Base-by-base conservation (phyloP, 2,888 invertebrate genomes). In the Alsophila aescularia region DNA sequence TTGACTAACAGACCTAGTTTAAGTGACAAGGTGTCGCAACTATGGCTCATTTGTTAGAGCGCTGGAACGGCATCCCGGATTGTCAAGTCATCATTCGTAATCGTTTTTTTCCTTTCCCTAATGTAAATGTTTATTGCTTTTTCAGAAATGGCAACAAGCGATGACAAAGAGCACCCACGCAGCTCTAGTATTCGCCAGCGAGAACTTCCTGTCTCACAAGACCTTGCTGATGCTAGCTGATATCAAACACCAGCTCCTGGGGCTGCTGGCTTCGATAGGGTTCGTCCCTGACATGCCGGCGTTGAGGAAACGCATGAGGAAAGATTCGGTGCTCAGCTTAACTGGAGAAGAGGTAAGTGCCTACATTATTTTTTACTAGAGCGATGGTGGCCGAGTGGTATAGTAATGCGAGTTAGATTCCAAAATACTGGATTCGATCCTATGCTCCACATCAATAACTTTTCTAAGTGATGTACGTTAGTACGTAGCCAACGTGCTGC, bases 161-260 rank as follows among this genome's bases (percentile, higher is more conserved):
- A 92, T 94, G 58, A 93, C 93, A 40, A 92, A 93, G 41, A 95
- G 95, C 69, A 93, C 93, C 42, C 93, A 94, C 41, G 96, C 96
- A 14, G 97, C 96, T 24, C 89, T 94, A 51, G 93, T 93, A 44
- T 98, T 96, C 83, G 97, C 98, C 10, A 94, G 93, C 48, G 96
- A 96, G 72, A 96, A 98, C 83, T 98, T 93, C 78, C 89, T 99
- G 0, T 98, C 98, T 0, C 88, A 94, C 64, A 95, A 95, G 75
- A 96, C 97, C 0, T 90, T 98, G 71, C 92, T 96, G 58, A 98
- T 96, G 84, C 92, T 98, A 66, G 95, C 95, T 0, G 98, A 98
- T 67, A 96, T 98, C 62, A 97, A 98, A 75, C 94, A 95, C 69
- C 96, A 97, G 75, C 92, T 96, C 64, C 81, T 96, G 39, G 96